Evolutionary conservation across 2,888 invertebrate genomes (phyloP), one percentile per base, ranked within the genome.

Genomic region (Listrodromus nycthemerus): DNA sequence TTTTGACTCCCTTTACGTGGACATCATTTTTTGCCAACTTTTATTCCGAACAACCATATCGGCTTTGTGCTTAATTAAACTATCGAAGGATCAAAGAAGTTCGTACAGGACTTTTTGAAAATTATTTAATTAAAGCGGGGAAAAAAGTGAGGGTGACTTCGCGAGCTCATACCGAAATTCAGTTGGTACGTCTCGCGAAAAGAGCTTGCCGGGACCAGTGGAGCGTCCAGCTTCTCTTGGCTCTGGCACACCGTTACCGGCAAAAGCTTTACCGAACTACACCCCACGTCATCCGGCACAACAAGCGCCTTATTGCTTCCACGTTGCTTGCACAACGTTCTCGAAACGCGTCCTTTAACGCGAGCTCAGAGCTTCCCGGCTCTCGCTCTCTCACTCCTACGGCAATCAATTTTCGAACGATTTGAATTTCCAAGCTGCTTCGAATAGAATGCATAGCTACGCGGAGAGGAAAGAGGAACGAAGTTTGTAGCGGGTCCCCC

Each of bases 301-400:
- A 83, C 71, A 83, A 80, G 76, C 80, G 52, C 73, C 80, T 83
- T 83, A 80, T 83, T 80, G 45, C 83, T 73, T 67, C n/a, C 27
- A 67, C 71, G 66, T 67, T 48, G 71, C 50, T 48, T 65, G 45
- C 21, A 33, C 58, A 30, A 55, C 66, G 16, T 19, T 48, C 45
- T 16, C 24, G 52, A 71, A 80, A 73, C 24, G 41, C 30, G 33
- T 48, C 45, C 55, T 67, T 67, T 79, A 75, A 79, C 70, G 55
- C 74, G 70, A 70, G 70, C 63, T 65, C 52, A 19, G 21, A 41
- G 52, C 8, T 41, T 45, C 33, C 41, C 50, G 50, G 24, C 61
- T 61, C 19, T 24, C 30, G n/a, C 27, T 41, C 63, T 48, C 41
- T 45, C 1, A 16, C 66, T 80, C 27, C 10, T 8, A 21, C 45